phyloP scores from a whole-genome alignment of 37 sponge, comb jelly and placozoan species.

The Mnemiopsis leidyi region DNA sequence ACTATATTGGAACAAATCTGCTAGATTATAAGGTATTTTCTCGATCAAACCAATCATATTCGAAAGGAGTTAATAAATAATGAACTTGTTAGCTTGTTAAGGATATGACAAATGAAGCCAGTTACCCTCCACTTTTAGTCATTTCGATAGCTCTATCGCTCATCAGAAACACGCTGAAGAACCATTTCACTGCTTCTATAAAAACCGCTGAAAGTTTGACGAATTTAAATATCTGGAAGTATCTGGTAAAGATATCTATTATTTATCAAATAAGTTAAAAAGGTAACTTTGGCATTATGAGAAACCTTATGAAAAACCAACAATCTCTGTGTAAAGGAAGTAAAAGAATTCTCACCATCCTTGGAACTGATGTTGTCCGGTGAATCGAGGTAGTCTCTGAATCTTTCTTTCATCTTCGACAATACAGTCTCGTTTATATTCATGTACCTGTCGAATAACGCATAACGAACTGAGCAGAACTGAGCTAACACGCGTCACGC shows the following conservation, averaged over 20 bases:
- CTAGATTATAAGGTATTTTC: too few species aligned
- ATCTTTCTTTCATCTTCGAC: constrained; percentile 21
- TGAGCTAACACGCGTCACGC: too few species aligned
- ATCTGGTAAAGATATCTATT: too few species aligned
- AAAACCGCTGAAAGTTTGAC: constrained; percentile 51
- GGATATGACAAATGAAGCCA: too few species aligned
- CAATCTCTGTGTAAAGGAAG: background rate
- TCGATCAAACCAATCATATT: too few species aligned
- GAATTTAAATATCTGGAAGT: too few species aligned
- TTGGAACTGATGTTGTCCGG: background rate
- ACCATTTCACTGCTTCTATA: constrained; percentile 17
- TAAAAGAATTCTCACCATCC: background rate
- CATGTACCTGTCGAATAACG: constrained; percentile 46
- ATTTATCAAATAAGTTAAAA: too few species aligned
- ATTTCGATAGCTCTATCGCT: background rate
- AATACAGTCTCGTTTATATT: constrained; percentile 8
- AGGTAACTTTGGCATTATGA: too few species aligned
- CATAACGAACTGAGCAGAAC: too few species aligned
- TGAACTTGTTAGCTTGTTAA: too few species aligned
- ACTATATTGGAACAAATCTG: too few species aligned
- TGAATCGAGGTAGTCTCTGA: background rate
- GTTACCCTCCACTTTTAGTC: constrained; percentile 47
- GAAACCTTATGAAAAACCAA: background rate
- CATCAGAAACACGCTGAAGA: constrained; percentile 27
- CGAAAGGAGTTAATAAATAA: too few species aligned